Conservation (phyloP, 64 coral and sea anemone species). For the Montipora sp. region DNA sequence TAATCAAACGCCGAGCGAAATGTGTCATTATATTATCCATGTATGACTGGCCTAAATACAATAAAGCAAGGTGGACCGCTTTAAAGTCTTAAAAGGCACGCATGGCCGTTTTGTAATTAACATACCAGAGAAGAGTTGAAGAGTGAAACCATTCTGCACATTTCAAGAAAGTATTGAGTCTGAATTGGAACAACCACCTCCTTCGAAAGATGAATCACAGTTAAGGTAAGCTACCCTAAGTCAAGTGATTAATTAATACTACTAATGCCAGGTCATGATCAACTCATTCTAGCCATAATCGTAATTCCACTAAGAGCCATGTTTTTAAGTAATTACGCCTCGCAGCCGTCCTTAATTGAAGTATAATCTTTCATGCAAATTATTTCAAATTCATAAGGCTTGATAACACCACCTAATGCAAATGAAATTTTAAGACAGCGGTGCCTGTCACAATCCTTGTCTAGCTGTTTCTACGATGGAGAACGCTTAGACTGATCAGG, state of each 20-base stretch:
- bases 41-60: neutral
- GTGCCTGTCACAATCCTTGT: neutral
- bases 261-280: too few relatives aligned
- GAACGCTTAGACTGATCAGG: neutral
- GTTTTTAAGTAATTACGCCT: constrained; percentile 17
- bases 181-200: neutral
- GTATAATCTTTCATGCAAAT: constrained; percentile 22
- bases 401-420: constrained; percentile 3
- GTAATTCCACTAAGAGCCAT: neutral
- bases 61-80: neutral
- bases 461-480: neutral
- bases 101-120: constrained; percentile 17
- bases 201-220: too few relatives aligned
- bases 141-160: neutral
- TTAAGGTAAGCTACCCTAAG: too few relatives aligned
- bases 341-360: neutral
- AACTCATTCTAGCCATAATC: neutral
- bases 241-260: too few relatives aligned
- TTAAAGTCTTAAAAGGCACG: neutral
- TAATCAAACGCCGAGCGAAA: constrained; percentile 27
- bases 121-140: constrained; percentile 16
- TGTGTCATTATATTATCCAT: constrained; percentile 6
- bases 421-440: neutral
- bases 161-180: neutral
- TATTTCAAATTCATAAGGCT: constrained; percentile 35